Percentiles rank a stretch among this genome's conserved stretches.
These are phyloP conservation scores for Strongylocentrotus purpuratus DNA, from an alignment of 35 echinoderm and acorn worm species.

Conservation along the genomic window DNA sequence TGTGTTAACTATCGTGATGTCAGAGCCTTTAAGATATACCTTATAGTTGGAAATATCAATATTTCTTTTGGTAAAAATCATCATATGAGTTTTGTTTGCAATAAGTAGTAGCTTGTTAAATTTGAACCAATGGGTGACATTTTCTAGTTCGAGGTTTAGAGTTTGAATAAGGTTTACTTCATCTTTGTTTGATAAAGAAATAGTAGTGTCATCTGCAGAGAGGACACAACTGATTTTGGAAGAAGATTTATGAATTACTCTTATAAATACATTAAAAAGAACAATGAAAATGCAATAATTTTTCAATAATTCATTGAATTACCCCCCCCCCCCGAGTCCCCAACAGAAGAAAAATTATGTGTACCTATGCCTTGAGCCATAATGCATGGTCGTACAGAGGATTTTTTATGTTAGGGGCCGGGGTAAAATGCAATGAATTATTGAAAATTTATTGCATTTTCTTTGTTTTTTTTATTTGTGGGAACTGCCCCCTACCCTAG, in stretches of 20 bases:
- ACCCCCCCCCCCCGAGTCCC: no score
- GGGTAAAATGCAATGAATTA: no score
- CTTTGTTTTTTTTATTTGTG: no score
- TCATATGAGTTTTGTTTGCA: neutral
- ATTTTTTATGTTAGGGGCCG: no score
- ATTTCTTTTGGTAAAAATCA: neutral
- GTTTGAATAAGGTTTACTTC: neutral
- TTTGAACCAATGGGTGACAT: neutral
- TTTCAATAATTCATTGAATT: no score
- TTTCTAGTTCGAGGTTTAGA: neutral
- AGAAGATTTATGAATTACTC: neutral
- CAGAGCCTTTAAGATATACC: neutral
- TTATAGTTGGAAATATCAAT: neutral
- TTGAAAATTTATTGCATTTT: no score
- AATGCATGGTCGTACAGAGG: no score
- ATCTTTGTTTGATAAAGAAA: neutral
- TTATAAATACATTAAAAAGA: neutral
- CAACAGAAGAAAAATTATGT: no score
- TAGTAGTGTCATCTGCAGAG: neutral
- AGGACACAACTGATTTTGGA: neutral
- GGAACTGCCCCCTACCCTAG: no score
- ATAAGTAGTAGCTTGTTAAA: neutral
- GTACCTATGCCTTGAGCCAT: no score
- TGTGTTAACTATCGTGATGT: neutral
- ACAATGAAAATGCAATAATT: no score